Conservation (phyloP, 1,140 invertebrate genomes). For the Protaetia brevitarsis region DNA sequence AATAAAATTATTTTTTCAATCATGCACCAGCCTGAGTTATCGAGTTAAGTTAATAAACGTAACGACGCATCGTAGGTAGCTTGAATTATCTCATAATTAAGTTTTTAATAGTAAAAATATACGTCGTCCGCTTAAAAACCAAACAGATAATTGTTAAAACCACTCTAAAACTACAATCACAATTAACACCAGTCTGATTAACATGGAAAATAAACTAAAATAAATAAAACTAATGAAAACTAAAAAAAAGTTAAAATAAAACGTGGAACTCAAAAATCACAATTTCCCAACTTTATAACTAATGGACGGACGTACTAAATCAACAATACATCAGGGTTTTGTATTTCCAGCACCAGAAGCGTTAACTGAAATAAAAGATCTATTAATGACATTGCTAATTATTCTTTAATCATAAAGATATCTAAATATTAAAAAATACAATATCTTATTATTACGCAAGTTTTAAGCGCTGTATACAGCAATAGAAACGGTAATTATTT, state of each 20-base stretch:
- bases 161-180: conserved; percentile 22
- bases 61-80: background rate
- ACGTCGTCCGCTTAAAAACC: conserved; percentile 1
- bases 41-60: conserved; percentile 17
- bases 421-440: conserved; percentile 8
- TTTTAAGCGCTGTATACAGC: background rate
- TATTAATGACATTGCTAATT: conserved; percentile 1
- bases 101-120: background rate
- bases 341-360: conserved; percentile 1
- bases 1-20: background rate
- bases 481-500: too few relatives aligned
- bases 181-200: conserved; percentile 22
- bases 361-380: conserved; percentile 23
- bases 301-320: background rate
- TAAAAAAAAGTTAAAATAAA: conserved; percentile 11
- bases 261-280: conserved; percentile 9
- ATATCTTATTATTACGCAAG: conserved; percentile 10
- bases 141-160: conserved; percentile 10
- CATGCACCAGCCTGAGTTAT: conserved; percentile 9
- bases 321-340: too few relatives aligned
- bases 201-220: conserved; percentile 18
- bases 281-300: background rate
- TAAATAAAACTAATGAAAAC: conserved; percentile 10
- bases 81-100: background rate
- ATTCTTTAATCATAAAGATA: conserved; percentile 17